Base-by-base conservation (phyloP, 2,113 vertebrate species). In the Syrrhaptes paradoxus region DNA sequence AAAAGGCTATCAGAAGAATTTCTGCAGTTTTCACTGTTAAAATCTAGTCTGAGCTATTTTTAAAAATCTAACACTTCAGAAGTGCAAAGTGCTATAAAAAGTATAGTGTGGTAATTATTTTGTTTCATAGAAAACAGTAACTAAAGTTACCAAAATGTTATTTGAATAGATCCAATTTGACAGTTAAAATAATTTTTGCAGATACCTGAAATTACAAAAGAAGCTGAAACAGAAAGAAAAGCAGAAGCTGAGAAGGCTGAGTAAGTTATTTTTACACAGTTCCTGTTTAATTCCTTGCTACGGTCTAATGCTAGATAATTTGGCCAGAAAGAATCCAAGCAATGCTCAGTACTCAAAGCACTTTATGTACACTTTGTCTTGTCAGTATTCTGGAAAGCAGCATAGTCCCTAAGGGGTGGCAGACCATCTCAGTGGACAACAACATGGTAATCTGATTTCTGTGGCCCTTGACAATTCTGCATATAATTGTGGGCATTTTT, bases 161-260 rank as follows among this genome's bases (percentile, higher is more conserved):
- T 80, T 79, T 91, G 15, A 82, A 78, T 89, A 31, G 20, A 75
- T 83, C 13, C 2, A 31, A 65, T 89, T 72, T 94, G 48, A 89
- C 5, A 72, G 4, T 78, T 86, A 79, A 87, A 89, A 36, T 95
- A 48, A 79, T 68, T 90, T 78, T 97, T 97, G 89, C 85, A 98
- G 98, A 98, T 98, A 74, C 98, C 98, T 77, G 99, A 98, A 96
- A 98, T 98, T 84, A 97, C 96, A 78, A 98, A 96, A 70, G 95
- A 97, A 57, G 75, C 92, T 79, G 98, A 98, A 83, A 95, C 92
- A 85, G 98, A 99, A 94, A 98, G 97, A 95, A 99, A 98, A 97
- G 96, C 97, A 20, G 99, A 99, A 90, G 97, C 98, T 15, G 99
- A 99, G 97, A 99, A 99, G 89, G 98, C 98, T 34, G 99, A 99